Evolutionary conservation across 2,797 vertebrate species (phyloP), one percentile per base, ranked within the genome.

Genomic region (Sebastes paucispinis): DNA sequence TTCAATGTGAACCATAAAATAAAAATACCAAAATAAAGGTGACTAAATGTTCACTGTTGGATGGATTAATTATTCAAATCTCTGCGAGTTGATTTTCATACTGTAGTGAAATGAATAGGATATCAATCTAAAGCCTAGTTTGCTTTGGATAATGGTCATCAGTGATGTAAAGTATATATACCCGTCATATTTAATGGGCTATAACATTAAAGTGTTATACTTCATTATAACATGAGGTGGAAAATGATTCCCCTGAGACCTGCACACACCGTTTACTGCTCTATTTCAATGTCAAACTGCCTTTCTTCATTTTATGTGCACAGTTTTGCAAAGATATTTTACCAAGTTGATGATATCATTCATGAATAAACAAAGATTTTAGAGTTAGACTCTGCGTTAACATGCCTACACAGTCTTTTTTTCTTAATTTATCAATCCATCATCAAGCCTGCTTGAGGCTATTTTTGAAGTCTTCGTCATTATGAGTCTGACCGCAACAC

Each of bases 141-240:
- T 71, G 25, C 39, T 69, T 77, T 79, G 14, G 59, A 70, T 67
- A 73, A 57, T 24, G 52, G 25, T 67, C 29, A 36, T 39, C 47
- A 22, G 66, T 73, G 43, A 69, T 67, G 39, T 69, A 50, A 73
- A 64, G 36, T 58, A 79, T 14, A 67, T 34, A 67, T 34, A 64
- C 11, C 81, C 32, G 66, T 67, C 64, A 32, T 50, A 58, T 55
- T 73, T 82, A 79, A 81, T 81, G 76, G 27, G 76, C 69, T 71
- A 13, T 74, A 82, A 58, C 82, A 79, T 79, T 82, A 77, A 73
- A 79, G 57, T 59, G 66, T 54, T 69, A 59, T 74, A 65, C 58
- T 75, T 69, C 6, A 79, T 82, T 65, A 77, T 31, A 47, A 74
- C 54, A 54, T 8, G 24, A 57, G 64, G 54, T 32, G 60, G 64